Evolutionary conservation across 2,113 vertebrate genomes (phyloP).

Genomic region (Ondatra zibethicus): DNA sequence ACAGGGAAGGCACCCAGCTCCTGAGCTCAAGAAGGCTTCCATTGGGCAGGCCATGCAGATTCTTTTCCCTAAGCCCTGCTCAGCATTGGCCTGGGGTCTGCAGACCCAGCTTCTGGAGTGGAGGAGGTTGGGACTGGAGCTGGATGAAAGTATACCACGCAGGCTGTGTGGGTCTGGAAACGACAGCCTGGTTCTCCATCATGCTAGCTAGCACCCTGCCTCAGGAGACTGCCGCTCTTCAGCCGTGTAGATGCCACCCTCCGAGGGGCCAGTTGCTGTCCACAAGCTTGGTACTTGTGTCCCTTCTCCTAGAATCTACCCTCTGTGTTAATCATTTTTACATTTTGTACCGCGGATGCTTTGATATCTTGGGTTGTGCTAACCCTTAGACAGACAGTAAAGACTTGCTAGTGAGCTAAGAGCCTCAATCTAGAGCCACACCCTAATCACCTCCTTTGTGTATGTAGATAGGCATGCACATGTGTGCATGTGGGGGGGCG

Average conservation of each 20-base stretch:
- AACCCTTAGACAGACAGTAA: neutral
- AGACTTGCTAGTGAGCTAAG: neutral
- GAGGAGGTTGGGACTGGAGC: neutral
- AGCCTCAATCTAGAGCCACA: neutral
- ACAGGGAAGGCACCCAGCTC: neutral
- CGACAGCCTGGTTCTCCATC: neutral
- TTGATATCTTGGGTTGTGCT: neutral
- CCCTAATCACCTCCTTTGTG: neutral
- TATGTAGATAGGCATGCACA: neutral
- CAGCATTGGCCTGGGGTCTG: neutral
- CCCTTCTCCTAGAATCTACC: neutral
- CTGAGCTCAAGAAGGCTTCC: neutral
- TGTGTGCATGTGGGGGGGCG: neutral
- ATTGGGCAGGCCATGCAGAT: no score
- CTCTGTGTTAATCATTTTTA: neutral
- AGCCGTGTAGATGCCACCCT: no score
- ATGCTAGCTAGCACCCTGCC: neutral
- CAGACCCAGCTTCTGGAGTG: neutral
- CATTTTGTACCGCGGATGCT: neutral
- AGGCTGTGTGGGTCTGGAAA: neutral
- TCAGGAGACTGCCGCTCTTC: neutral
- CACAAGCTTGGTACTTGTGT: no score
- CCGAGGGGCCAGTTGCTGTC: neutral
- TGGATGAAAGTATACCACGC: fast-evolving
- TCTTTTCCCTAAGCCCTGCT: neutral